Conservation (phyloP, 2,113 vertebrate genomes). For the Calyptomena viridis region DNA sequence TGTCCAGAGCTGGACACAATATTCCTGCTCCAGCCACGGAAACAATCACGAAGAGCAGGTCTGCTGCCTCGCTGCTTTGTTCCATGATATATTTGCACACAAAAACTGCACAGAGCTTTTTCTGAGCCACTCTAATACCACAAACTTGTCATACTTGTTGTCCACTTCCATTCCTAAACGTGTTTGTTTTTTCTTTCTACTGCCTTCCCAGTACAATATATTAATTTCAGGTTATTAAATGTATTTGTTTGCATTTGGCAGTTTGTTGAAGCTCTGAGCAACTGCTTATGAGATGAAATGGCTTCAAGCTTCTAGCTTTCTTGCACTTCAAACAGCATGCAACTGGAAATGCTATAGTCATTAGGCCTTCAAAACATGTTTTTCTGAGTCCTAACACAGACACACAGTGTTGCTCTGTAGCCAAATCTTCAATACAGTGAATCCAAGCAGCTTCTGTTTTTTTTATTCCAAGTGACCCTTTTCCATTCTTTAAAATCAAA, state of each 20-base stretch:
- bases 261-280: constrained; percentile 56
- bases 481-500: neutral
- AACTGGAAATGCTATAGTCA: constrained; percentile 9
- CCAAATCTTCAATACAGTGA: neutral
- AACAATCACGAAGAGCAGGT: neutral
- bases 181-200: constrained; percentile 32
- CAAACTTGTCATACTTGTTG: constrained; percentile 57
- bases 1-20: neutral
- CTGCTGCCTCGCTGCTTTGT: neutral
- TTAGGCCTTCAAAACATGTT: constrained; percentile 38
- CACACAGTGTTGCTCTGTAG: neutral
- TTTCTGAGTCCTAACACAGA: neutral
- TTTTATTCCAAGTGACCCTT: neutral
- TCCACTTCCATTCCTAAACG: neutral
- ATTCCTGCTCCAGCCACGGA: neutral
- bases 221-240: constrained; percentile 65
- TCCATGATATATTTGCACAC: neutral
- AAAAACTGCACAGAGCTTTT: neutral
- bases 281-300: constrained; percentile 34
- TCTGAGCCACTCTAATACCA: constrained; percentile 1
- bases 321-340: neutral
- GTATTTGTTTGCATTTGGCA: constrained; percentile 53
- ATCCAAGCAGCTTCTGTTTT: neutral
- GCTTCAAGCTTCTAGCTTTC: constrained; percentile 22
- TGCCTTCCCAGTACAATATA: constrained; percentile 16